Evolutionary conservation across 2,888 invertebrate species (phyloP).

Genomic region (Nomada ruficornis): DNA sequence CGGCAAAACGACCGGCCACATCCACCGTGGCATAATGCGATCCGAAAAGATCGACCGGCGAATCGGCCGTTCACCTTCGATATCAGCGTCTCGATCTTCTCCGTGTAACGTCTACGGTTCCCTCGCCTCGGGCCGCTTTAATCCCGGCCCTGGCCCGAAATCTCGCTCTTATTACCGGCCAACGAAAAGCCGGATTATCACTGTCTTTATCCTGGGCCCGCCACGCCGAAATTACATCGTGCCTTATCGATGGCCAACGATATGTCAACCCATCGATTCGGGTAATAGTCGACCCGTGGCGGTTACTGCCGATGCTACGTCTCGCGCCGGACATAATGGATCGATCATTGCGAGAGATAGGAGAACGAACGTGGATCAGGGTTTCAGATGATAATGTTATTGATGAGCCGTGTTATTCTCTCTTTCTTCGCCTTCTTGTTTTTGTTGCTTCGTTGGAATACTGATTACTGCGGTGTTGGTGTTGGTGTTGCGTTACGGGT

Average conservation of each 20-base stretch:
- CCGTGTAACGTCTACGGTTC: slow-evolving; percentile 37
- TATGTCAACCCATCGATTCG: slow-evolving; percentile 65
- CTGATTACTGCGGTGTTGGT: neutral
- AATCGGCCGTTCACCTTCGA: slow-evolving; percentile 52
- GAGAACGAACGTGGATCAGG: too few species aligned
- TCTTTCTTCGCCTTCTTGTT: too few species aligned
- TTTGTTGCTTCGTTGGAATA: neutral
- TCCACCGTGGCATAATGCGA: slow-evolving; percentile 54
- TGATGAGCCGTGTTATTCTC: neutral
- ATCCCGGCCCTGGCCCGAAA: slow-evolving; percentile 45
- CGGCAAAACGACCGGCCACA: slow-evolving; percentile 38
- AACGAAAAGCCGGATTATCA: slow-evolving; percentile 63
- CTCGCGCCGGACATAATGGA: neutral
- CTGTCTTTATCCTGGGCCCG: slow-evolving; percentile 58
- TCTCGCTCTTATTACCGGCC: slow-evolving; percentile 60
- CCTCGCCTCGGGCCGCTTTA: slow-evolving; percentile 66
- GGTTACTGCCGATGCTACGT: neutral
- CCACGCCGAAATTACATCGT: slow-evolving; percentile 56
- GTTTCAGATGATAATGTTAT: neutral
- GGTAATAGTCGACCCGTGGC: slow-evolving; percentile 40
- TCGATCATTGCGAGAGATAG: neutral
- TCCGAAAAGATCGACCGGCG: slow-evolving; percentile 40
- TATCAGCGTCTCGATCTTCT: slow-evolving; percentile 64
- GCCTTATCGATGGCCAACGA: slow-evolving; percentile 56
- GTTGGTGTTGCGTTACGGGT: neutral